Evolutionary conservation across 2,797 vertebrate genomes (phyloP).

Genomic region (Peromyscus nudipes): DNA sequence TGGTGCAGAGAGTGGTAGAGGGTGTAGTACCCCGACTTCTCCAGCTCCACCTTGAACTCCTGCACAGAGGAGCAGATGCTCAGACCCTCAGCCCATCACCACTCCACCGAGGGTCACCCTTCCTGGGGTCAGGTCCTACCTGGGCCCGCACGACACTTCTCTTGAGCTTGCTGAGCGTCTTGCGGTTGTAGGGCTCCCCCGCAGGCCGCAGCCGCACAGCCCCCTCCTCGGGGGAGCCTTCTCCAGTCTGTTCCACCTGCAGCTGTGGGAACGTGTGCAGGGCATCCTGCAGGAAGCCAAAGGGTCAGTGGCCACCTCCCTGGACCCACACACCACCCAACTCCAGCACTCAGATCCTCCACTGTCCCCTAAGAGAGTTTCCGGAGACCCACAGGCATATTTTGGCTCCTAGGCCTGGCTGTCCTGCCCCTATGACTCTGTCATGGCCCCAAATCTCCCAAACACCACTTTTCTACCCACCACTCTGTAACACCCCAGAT

Average conservation of each 20-base stretch:
- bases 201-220: slow-evolving; percentile 92
- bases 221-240: slow-evolving; percentile 79
- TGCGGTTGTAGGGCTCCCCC: slow-evolving; percentile 95
- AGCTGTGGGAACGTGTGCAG: slow-evolving; percentile 96
- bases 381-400: background rate
- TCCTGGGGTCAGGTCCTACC: slow-evolving; percentile 83
- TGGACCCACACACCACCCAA: background rate
- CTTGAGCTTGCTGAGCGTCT: slow-evolving; percentile 96
- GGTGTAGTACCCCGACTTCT: slow-evolving; percentile 94
- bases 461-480: background rate
- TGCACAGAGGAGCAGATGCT: slow-evolving; percentile 68
- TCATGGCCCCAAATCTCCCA: background rate
- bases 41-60: slow-evolving; percentile 95
- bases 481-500: too few relatives aligned
- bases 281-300: slow-evolving; percentile 88
- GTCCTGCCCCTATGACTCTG: background rate
- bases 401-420: background rate
- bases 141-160: slow-evolving; percentile 95
- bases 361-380: background rate
- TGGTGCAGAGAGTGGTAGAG: slow-evolving; percentile 97
- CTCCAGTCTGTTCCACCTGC: slow-evolving; percentile 89
- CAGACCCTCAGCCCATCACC: accelerated
- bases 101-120: accelerated
- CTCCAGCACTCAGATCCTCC: background rate
- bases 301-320: background rate